Evolutionary conservation across 2,888 invertebrate genomes (phyloP), one percentile per base, ranked within the genome.

Genomic region (Andrena minutula): DNA sequence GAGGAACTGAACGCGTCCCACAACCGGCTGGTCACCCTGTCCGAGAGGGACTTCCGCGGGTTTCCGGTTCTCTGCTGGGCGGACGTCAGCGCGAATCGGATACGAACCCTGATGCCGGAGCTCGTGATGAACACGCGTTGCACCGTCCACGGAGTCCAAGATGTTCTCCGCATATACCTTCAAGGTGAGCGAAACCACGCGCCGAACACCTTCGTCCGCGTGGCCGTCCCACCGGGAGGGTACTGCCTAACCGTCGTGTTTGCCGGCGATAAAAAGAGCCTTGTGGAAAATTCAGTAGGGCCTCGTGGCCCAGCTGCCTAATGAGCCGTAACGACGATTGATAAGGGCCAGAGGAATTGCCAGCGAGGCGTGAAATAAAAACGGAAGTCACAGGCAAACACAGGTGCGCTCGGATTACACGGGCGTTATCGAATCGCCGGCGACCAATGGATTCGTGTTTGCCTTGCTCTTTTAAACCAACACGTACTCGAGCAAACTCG

Each of bases 11-110:
- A 96, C 86, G 97, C 97, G 0, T 96, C 97, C 74, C 96, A 97
- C 92, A 98, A 98, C 92, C 96, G 96, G 85, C 95, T 98, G 68
- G 87, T 93, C 7, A 96, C 96, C 3, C 94, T 95, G 63, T 94
- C 98, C 88, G 97, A 97, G 82, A 96, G 96, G 90, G 98, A 98
- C 92, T 97, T 98, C 93, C 97, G 97, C 88, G 97, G 97, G 0
- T 94, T 98, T 82, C 97, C 98, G 0, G 96, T 96, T 2, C 95
- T 98, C 8, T 98, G 98, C 91, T 96, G 96, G 93, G 97, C 97
- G 2, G 97, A 98, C 93, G 94, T 98, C 61, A 97, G 97, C 2
- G 95, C 96, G 90, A 98, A 98, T 93, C 95, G 96, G 90, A 97
- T 98, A 84, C 95, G 95, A 70, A 95, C 96, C 7, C 95, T 98